Evolutionary conservation across 92 coral and sea anemone species (phyloP).

Genomic region (Porites lobata): DNA sequence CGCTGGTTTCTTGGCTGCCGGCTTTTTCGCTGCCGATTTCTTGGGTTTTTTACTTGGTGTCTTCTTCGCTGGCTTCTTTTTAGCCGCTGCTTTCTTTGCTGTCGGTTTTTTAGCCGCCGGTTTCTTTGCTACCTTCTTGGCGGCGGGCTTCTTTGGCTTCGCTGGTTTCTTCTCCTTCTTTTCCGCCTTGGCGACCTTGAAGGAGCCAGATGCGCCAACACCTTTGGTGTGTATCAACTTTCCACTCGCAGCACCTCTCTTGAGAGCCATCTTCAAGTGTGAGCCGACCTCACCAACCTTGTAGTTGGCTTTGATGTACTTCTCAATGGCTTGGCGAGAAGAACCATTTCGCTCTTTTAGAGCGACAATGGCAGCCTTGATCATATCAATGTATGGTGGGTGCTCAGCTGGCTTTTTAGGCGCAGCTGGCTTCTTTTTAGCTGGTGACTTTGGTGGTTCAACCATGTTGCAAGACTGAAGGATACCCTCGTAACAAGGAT

Average conservation of each 20-base stretch:
- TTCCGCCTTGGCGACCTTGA: conserved; percentile 13
- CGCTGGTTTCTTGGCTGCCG: conserved; percentile 29
- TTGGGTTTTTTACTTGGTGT: no score
- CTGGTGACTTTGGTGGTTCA: conserved; percentile 23
- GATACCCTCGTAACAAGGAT: not conserved
- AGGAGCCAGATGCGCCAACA: not conserved
- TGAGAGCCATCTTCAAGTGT: no score
- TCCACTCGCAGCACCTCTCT: no score
- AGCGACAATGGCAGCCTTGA: conserved; percentile 63
- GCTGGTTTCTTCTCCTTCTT: conserved; percentile 33
- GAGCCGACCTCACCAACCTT: not conserved
- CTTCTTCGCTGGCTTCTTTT: conserved; percentile 11
- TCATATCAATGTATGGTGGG: conserved; percentile 61
- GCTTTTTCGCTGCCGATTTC: not conserved
- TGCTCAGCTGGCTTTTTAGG: conserved; percentile 15
- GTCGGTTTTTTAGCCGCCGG: conserved; percentile 31
- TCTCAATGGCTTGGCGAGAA: conserved; percentile 89
- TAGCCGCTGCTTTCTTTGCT: conserved; percentile 40
- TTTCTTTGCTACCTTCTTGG: conserved; percentile 68
- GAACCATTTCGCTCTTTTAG: conserved; percentile 42
- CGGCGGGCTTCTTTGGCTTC: conserved; percentile 71
- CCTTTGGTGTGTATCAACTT: no score
- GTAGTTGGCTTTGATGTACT: conserved; percentile 80
- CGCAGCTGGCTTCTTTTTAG: conserved; percentile 34
- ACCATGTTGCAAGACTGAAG: conserved; percentile 12